Evolutionary conservation across 2,797 vertebrate species (phyloP).

Genomic region (Falco peregrinus): DNA sequence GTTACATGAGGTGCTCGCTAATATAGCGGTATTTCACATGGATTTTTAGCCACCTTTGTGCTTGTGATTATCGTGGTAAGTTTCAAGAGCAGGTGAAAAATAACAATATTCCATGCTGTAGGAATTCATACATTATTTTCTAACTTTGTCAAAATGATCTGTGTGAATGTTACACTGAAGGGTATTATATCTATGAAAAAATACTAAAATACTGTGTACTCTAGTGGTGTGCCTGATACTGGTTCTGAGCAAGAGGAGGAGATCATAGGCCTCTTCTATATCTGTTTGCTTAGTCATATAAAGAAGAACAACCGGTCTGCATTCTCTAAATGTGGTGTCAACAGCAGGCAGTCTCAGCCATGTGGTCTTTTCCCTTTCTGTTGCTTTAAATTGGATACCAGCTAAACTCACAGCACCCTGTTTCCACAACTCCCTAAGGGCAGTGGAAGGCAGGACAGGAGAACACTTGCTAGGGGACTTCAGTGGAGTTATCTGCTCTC

Average conservation of each 20-base stretch:
- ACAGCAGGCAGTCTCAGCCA: not conserved
- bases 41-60: not conserved
- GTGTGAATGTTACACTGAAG: not conserved
- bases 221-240: not conserved
- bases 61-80: not conserved
- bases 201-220: not conserved
- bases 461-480: not conserved
- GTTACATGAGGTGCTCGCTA: not conserved
- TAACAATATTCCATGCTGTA: not conserved
- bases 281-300: not conserved
- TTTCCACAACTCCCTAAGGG: not conserved
- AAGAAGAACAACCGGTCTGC: not conserved
- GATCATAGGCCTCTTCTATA: not conserved
- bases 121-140: not conserved
- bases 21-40: not conserved
- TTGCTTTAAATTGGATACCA: not conserved
- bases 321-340: not conserved
- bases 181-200: not conserved
- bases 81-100: not conserved
- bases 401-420: not conserved
- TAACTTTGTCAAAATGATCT: not conserved
- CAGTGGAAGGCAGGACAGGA: not conserved
- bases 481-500: not conserved
- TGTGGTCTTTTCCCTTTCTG: not conserved
- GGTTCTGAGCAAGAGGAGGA: not conserved